Percentiles rank a stretch among this genome's conserved stretches.
Conservation (phyloP, 2,888 invertebrate species). For the Ornithoptera priamus region DNA sequence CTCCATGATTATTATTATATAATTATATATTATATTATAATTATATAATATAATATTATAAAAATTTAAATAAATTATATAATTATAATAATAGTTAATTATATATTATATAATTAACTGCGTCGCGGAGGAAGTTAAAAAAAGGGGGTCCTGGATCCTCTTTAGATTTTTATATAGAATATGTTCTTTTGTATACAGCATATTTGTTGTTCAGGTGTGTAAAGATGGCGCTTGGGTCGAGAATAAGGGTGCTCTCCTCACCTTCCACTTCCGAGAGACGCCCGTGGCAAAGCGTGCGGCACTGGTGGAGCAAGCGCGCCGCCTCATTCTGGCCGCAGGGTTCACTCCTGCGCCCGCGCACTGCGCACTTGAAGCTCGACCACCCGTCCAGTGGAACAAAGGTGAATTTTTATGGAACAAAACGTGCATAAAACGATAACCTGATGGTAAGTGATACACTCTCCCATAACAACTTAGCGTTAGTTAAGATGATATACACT, state of each 20-base stretch:
- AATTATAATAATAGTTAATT: too few species aligned
- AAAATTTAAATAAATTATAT: too few species aligned
- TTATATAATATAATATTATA: too few species aligned
- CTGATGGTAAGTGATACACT: too few species aligned
- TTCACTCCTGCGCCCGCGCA: slow-evolving; percentile 90
- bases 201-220: slow-evolving; percentile 81
- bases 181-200: background rate
- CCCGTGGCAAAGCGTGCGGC: slow-evolving; percentile 84
- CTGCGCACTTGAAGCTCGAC: slow-evolving; percentile 94
- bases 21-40: too few species aligned
- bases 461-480: too few species aligned
- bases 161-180: background rate
- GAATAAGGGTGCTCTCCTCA: slow-evolving; percentile 91
- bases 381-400: slow-evolving; percentile 95
- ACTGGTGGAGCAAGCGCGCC: slow-evolving; percentile 85
- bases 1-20: too few species aligned
- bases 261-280: slow-evolving; percentile 93
- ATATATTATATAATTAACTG: too few species aligned
- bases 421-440: background rate
- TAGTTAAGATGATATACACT: too few species aligned
- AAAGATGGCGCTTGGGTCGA: slow-evolving; percentile 95
- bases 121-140: too few species aligned
- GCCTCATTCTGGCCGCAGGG: slow-evolving; percentile 86
- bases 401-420: slow-evolving; percentile 56
- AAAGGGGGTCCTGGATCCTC: too few species aligned